Evolutionary conservation across 2,797 vertebrate genomes (phyloP).

Genomic region (Chrosomus eos): DNA sequence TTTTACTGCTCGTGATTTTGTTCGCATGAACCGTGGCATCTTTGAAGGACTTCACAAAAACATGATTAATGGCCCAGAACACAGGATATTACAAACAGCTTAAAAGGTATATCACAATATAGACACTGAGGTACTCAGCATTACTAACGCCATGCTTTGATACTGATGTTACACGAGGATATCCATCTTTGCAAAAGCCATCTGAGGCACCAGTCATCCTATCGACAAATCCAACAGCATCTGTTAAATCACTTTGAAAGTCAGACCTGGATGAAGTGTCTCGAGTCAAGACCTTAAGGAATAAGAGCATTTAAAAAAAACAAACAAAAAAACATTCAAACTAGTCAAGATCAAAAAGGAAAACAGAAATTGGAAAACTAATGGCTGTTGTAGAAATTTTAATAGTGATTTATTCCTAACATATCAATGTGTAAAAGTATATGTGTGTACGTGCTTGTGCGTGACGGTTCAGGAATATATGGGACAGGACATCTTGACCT

Average conservation of each 20-base stretch:
- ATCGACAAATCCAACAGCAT: constrained; percentile 48
- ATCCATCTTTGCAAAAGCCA: constrained; percentile 49
- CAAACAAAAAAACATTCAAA: background rate
- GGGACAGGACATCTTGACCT: too few relatives aligned
- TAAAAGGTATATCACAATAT: constrained; percentile 66
- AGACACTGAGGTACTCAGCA: constrained; percentile 60
- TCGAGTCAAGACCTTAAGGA: constrained; percentile 19
- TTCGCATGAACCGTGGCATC: constrained; percentile 64
- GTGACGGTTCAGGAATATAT: too few relatives aligned
- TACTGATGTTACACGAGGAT: constrained; percentile 56
- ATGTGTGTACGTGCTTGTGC: too few relatives aligned
- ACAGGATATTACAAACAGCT: constrained; percentile 64
- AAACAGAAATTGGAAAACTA: background rate
- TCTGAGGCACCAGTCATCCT: constrained; percentile 29
- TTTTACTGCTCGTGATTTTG: constrained; percentile 60
- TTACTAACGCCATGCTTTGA: constrained; percentile 55
- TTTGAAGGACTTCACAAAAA: constrained; percentile 70
- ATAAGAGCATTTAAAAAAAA: constrained; percentile 2
- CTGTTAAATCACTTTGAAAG: constrained; percentile 53
- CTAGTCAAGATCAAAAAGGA: background rate
- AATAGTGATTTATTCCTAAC: too few relatives aligned
- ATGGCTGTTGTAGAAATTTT: too few relatives aligned
- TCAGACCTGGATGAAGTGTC: constrained; percentile 22
- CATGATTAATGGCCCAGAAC: constrained; percentile 78
- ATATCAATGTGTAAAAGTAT: too few relatives aligned